Conservation (phyloP, 2,888 invertebrate species). For the Pheosia tremula region DNA sequence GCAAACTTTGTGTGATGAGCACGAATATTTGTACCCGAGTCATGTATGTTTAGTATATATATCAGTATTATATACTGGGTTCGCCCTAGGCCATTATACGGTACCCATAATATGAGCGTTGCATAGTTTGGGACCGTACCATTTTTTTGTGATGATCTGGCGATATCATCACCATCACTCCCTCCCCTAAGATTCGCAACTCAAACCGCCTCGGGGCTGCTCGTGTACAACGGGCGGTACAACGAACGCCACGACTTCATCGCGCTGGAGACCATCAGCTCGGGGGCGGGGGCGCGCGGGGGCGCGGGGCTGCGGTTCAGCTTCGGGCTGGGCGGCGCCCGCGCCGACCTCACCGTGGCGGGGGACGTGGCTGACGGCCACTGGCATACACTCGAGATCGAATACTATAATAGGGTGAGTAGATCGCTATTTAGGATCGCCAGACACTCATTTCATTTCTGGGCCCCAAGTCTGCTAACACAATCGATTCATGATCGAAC, state of each 20-base stretch:
- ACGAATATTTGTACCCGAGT: no score
- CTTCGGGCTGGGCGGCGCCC: slow-evolving; percentile 93
- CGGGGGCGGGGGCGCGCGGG: slow-evolving; percentile 66
- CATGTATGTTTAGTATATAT: no score
- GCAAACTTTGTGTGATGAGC: no score
- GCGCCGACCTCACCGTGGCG: slow-evolving; percentile 87
- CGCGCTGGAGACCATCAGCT: slow-evolving; percentile 92
- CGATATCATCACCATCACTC: neutral
- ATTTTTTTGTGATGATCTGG: no score
- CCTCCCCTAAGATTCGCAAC: slow-evolving; percentile 91
- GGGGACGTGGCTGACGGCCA: slow-evolving; percentile 93
- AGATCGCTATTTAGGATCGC: neutral
- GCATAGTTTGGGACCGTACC: no score
- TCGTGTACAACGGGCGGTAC: slow-evolving; percentile 98
- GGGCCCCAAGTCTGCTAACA: no score
- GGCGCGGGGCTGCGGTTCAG: slow-evolving; percentile 90
- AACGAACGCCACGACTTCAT: slow-evolving; percentile 98
- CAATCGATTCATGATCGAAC: no score
- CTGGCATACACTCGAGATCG: slow-evolving; percentile 95
- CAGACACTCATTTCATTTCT: no score
- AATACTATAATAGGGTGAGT: slow-evolving; percentile 92
- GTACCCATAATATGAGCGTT: no score
- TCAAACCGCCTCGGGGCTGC: slow-evolving; percentile 91
- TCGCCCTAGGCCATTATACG: no score
- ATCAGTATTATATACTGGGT: no score